A percentile compares a stretch with the other conserved stretches of the same genome.
phyloP scores from a whole-genome alignment of 2,113 vertebrate species.

The Bubalus kerabau region DNA sequence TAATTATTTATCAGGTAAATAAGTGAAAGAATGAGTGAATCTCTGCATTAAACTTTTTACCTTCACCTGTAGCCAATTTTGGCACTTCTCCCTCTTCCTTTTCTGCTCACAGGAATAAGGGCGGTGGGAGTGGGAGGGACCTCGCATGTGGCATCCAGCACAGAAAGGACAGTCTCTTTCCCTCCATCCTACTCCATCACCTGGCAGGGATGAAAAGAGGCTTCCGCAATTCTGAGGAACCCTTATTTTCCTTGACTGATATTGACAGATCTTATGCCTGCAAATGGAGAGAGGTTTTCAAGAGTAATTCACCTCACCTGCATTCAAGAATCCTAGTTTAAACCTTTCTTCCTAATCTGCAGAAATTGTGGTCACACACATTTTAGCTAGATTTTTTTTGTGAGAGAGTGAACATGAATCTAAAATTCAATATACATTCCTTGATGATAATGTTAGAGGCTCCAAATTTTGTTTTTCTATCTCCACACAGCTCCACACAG shows the following conservation, averaged over 20 bases:
- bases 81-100: background rate
- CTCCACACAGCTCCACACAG: background rate
- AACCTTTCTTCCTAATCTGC: background rate
- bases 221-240: background rate
- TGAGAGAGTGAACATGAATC: background rate
- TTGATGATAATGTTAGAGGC: background rate
- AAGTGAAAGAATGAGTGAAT: background rate
- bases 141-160: background rate
- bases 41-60: background rate
- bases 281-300: background rate
- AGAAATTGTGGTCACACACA: background rate
- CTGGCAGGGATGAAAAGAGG: background rate
- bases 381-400: background rate
- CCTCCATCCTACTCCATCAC: background rate
- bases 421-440: background rate
- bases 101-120: background rate
- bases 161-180: background rate
- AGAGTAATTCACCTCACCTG: background rate
- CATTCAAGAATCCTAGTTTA: background rate
- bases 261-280: background rate
- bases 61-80: background rate
- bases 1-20: background rate
- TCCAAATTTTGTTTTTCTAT: background rate
- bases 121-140: no score
- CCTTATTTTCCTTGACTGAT: background rate